These are phyloP conservation scores for Tiphia femorata DNA, from an alignment of 2,888 invertebrate genomes.

Conservation along the genomic window DNA sequence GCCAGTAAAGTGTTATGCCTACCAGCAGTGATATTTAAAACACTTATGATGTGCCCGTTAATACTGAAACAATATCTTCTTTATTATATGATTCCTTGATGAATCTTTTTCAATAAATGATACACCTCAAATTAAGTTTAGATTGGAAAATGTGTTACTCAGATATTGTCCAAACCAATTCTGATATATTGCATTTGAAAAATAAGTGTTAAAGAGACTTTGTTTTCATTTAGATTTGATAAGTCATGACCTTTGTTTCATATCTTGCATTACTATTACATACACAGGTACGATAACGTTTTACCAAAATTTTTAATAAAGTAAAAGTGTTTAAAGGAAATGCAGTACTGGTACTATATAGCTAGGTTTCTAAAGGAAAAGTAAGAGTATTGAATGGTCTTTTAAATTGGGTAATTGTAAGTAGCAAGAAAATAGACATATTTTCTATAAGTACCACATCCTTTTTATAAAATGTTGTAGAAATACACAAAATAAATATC, in stretches of 20 bases:
- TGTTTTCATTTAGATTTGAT: not conserved
- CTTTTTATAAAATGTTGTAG: conserved; percentile 45
- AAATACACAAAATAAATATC: conserved; percentile 6
- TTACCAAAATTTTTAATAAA: not conserved
- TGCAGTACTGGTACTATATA: conserved; percentile 14
- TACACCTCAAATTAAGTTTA: not conserved
- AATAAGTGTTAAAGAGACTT: too few relatives aligned
- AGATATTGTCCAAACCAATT: not conserved
- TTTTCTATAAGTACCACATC: conserved; percentile 53
- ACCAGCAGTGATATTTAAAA: not conserved
- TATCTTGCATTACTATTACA: not conserved
- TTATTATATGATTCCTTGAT: not conserved
- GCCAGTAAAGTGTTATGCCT: too few relatives aligned
- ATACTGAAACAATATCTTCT: not conserved
- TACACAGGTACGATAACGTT: not conserved
- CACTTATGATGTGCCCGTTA: not conserved
- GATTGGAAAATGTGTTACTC: too few relatives aligned
- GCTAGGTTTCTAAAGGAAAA: conserved; percentile 23
- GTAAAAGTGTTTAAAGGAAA: not conserved
- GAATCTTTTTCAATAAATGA: not conserved
- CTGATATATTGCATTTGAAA: too few relatives aligned
- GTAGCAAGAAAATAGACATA: conserved; percentile 51
- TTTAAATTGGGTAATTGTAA: conserved; percentile 34
- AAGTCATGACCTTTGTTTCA: not conserved
- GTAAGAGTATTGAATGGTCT: conserved; percentile 21